Percentiles rank a stretch among this genome's conserved stretches.
These are phyloP conservation scores for Lithosia quadra DNA, from an alignment of 2,888 invertebrate genomes.

Conservation along the genomic window DNA sequence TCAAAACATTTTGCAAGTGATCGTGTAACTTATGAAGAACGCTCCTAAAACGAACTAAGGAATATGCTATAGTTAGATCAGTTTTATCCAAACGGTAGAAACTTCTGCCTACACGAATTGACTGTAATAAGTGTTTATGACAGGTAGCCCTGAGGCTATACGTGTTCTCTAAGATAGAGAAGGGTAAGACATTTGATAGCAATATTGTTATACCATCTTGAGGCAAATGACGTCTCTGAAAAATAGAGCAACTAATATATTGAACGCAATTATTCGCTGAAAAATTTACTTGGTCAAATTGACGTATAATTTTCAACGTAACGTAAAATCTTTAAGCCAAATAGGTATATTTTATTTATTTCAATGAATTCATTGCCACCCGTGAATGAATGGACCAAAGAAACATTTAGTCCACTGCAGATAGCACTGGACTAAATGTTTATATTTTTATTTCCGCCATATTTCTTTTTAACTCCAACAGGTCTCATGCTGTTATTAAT, in stretches of 20 bases:
- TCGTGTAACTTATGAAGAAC: too few relatives aligned
- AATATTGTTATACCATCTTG: background rate
- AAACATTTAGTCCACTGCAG: background rate
- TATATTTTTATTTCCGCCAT: too few relatives aligned
- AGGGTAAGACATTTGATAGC: conserved; percentile 1
- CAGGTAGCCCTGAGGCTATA: conserved; percentile 1
- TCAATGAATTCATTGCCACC: background rate
- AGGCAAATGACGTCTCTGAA: background rate
- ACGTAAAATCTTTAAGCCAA: too few relatives aligned
- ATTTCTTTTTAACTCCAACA: too few relatives aligned
- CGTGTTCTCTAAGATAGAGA: background rate
- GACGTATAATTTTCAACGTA: background rate
- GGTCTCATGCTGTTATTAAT: too few relatives aligned
- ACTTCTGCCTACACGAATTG: background rate
- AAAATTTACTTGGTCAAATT: background rate
- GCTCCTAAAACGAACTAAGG: too few relatives aligned
- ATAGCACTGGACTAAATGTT: too few relatives aligned
- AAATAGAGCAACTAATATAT: background rate
- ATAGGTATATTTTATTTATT: background rate
- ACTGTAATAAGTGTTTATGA: conserved; percentile 1
- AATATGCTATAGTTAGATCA: background rate
- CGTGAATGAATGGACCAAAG: background rate
- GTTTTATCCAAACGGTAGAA: background rate
- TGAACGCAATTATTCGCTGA: background rate
- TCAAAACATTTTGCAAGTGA: too few relatives aligned